Base-by-base conservation (phyloP, 2,797 vertebrate genomes). In the Falco naumanni region DNA sequence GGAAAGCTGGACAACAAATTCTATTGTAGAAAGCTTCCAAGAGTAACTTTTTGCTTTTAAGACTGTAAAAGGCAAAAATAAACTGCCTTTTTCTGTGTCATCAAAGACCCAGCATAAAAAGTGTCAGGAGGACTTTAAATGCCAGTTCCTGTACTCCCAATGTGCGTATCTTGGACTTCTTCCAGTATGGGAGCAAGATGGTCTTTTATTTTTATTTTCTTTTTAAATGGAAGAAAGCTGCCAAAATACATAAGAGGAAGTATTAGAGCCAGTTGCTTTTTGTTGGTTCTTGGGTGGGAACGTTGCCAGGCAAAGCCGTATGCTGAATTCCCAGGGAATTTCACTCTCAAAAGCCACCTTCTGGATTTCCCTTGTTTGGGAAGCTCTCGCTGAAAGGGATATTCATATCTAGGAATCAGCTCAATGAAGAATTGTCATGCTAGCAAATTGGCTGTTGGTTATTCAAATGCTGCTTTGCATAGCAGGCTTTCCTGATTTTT, bases 371-470 rank as follows among this genome's bases (percentile, higher is more conserved):
- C 95, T 97, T 90, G 56, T 93, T 96, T 96, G 96, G 83, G 94
- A 96, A 97, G 65, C 95, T 96, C 83, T 95, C 88, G 87, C 92
- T 97, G 95, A 97, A 96, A 96, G 79, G 89, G 80, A 97, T 95
- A 96, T 94, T 97, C 51, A 54, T 95, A 96, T 86, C 94, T 94
- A 93, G 94, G 96, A 96, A 94, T 91, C 82, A 79, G 57, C 60
- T 96, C 89, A 95, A 95, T 96, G 96, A 41, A 84, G 95, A 91
- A 34, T 87, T 96, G 89, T 96, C 96, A 76, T 81, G 76, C 80
- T 91, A 90, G 95, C 43, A 96, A 97, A 96, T 61, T 95, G 83
- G 92, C 95, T 91, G 75, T 77, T 97, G 90, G 90, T 94, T 96
- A 72, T 66, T 13, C 63, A 93, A 94, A 93, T 60, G 37, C 64